These are phyloP conservation scores for Dryococelus australis DNA, from an alignment of 2,888 invertebrate genomes.

Conservation along the genomic window DNA sequence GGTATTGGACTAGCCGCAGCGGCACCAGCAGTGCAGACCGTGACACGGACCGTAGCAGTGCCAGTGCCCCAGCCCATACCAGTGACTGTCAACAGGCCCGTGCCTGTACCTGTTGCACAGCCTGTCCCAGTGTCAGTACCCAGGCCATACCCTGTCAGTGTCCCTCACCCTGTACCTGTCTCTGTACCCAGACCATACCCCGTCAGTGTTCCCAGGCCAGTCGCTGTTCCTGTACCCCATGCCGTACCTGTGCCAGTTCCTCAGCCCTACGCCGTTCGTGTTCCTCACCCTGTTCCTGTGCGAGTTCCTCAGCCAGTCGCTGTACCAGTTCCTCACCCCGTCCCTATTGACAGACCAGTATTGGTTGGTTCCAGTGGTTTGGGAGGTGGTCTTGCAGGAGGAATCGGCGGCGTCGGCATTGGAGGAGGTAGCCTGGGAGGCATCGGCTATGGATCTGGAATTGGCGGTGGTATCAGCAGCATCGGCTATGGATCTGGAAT, in stretches of 20 bases:
- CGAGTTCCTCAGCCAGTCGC: slow-evolving; percentile 52
- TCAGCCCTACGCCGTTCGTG: slow-evolving; percentile 50
- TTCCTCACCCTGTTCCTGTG: slow-evolving; percentile 41
- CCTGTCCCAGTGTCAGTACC: slow-evolving; percentile 41
- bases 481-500: no score
- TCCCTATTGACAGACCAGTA: not conserved
- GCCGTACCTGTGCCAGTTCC: slow-evolving; percentile 63
- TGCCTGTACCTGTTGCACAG: slow-evolving; percentile 51
- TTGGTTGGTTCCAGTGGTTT: not conserved
- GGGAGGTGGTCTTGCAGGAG: not conserved
- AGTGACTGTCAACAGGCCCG: slow-evolving; percentile 33
- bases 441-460: not conserved
- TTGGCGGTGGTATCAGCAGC: not conserved
- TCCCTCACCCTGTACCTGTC: slow-evolving; percentile 41
- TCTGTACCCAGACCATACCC: slow-evolving; percentile 58
- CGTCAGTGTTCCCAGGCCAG: slow-evolving; percentile 62
- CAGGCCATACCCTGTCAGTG: slow-evolving; percentile 37
- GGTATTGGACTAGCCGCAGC: not conserved
- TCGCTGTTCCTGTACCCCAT: slow-evolving; percentile 78
- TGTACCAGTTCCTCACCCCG: slow-evolving; percentile 77
- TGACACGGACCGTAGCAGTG: slow-evolving; percentile 36
- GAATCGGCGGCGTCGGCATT: not conserved
- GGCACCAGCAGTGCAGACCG: not conserved
- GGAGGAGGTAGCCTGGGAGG: not conserved
- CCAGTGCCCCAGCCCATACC: slow-evolving; percentile 41